These are phyloP conservation scores for Whitmania pigra DNA, from an alignment of 1,140 invertebrate species.

Conservation along the genomic window DNA sequence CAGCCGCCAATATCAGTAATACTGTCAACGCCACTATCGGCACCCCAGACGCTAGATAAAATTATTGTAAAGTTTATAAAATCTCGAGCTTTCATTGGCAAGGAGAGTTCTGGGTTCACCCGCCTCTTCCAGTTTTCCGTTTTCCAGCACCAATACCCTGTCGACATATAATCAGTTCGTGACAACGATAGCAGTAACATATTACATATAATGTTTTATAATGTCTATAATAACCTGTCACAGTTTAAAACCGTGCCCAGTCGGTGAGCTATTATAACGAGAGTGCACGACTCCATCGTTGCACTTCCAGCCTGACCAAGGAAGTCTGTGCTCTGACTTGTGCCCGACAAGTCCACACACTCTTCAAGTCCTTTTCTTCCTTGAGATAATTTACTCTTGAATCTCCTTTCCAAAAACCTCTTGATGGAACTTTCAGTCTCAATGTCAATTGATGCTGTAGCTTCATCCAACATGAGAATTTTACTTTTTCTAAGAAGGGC, in stretches of 20 bases:
- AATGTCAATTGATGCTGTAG: slow-evolving; percentile 42
- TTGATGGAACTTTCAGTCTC: slow-evolving; percentile 43
- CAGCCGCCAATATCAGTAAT: too few species aligned
- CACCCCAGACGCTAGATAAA: too few species aligned
- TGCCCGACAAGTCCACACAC: not conserved
- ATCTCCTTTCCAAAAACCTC: slow-evolving; percentile 9
- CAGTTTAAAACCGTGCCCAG: slow-evolving; percentile 1
- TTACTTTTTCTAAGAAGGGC: slow-evolving; percentile 50
- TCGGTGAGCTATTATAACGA: not conserved
- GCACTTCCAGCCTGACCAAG: not conserved
- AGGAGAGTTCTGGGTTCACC: too few species aligned
- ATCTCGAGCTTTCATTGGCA: too few species aligned
- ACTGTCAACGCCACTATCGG: too few species aligned
- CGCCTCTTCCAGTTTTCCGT: too few species aligned
- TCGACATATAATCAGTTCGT: too few species aligned
- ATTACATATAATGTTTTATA: too few species aligned
- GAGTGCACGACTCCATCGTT: not conserved
- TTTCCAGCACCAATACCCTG: too few species aligned
- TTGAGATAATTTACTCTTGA: not conserved
- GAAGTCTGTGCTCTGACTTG: not conserved
- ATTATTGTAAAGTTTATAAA: too few species aligned
- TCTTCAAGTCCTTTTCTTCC: not conserved
- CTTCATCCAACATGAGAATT: slow-evolving; percentile 60
- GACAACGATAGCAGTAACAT: too few species aligned
- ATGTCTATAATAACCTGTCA: not conserved